Conservation (phyloP, 2,113 vertebrate species). For the Catagonus wagneri region DNA sequence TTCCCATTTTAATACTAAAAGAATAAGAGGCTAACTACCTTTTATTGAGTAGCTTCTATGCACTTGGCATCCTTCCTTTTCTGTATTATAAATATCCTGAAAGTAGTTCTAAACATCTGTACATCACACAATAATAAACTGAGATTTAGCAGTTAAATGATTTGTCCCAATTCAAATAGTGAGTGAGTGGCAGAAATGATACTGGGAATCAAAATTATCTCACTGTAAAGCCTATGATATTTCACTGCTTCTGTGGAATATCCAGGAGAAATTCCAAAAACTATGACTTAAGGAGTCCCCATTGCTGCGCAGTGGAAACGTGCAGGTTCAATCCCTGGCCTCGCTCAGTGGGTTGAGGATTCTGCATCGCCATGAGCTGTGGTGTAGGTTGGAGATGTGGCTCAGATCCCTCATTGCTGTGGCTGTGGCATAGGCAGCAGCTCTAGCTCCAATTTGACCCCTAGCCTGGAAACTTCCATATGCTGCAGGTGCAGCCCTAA, state of each 20-base stretch:
- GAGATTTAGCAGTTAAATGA: background rate
- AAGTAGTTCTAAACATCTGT: background rate
- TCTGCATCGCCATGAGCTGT: too few species aligned
- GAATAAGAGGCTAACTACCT: background rate
- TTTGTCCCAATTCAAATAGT: background rate
- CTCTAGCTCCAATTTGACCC: too few species aligned
- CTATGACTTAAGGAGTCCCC: background rate
- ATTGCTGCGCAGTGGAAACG: too few species aligned
- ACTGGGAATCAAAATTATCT: background rate
- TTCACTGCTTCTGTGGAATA: background rate
- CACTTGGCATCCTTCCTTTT: background rate
- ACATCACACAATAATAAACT: background rate
- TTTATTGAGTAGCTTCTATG: background rate
- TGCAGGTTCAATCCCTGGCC: too few species aligned
- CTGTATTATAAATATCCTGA: background rate
- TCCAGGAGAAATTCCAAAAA: background rate
- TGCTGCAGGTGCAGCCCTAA: too few species aligned
- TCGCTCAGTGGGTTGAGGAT: too few species aligned
- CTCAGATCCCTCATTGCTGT: too few species aligned
- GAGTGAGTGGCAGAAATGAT: background rate
- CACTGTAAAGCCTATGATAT: background rate
- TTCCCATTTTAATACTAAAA: background rate
- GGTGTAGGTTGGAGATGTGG: too few species aligned
- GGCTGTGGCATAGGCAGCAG: too few species aligned
- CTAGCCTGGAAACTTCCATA: too few species aligned